A percentile compares a stretch with the other conserved stretches of the same genome.
Evolutionary conservation across 2,113 vertebrate species (phyloP).

Genomic region (Bos taurus): DNA sequence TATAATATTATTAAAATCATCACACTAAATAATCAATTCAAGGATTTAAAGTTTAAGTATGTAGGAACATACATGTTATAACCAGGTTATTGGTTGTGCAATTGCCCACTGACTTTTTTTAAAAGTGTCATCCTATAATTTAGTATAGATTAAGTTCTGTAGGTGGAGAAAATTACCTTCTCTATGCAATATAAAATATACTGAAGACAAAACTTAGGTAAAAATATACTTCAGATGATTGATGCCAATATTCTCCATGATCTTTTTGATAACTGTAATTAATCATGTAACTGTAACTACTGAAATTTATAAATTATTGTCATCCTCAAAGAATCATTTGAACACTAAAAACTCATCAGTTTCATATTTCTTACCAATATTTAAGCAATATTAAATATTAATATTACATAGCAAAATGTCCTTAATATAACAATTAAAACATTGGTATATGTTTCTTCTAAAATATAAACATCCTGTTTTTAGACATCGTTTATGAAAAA

Average conservation of each 20-base stretch:
- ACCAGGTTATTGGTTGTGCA: background rate
- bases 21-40: background rate
- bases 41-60: background rate
- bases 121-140: background rate
- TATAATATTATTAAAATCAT: background rate
- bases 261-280: background rate
- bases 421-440: background rate
- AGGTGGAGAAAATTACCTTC: background rate
- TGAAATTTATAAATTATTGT: background rate
- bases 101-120: background rate
- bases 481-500: background rate
- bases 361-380: background rate
- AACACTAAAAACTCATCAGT: background rate
- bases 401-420: background rate
- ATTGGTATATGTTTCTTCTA: background rate
- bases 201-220: background rate
- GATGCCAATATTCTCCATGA: background rate
- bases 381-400: background rate
- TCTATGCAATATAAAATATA: background rate
- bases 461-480: background rate
- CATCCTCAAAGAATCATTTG: background rate
- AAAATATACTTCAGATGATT: background rate
- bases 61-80: background rate
- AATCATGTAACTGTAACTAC: background rate
- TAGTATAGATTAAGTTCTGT: background rate